Conservation (phyloP, 2,113 vertebrate genomes). For the Laticauda colubrina region DNA sequence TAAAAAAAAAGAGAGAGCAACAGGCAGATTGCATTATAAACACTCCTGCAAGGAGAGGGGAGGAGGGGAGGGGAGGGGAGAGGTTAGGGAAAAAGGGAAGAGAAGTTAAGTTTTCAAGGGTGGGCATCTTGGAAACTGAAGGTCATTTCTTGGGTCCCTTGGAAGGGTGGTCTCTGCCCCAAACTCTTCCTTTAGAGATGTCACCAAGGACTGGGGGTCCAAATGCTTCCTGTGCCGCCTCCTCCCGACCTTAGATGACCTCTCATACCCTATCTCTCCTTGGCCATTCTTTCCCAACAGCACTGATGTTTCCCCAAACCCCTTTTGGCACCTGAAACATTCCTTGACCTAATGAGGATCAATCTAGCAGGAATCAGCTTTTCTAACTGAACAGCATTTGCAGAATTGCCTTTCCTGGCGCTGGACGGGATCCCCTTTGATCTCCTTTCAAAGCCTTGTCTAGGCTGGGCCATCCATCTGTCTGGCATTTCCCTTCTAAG, state of each 20-base stretch:
- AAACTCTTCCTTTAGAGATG: not conserved
- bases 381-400: not conserved
- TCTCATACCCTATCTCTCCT: not conserved
- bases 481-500: not conserved
- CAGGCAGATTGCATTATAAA: not conserved
- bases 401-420: not conserved
- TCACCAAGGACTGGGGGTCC: not conserved
- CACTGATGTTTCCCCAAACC: not conserved
- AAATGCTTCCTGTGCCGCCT: not conserved
- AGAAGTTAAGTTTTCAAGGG: not conserved
- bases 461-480: not conserved
- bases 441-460: not conserved
- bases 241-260: not conserved
- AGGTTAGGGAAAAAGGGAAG: not conserved
- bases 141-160: not conserved
- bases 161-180: not conserved
- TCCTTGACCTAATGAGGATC: not conserved
- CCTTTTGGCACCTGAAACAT: not conserved
- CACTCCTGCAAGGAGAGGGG: not conserved
- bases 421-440: not conserved
- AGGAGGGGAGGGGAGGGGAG: accelerated
- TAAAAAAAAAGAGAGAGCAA: not conserved
- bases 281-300: not conserved
- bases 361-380: not conserved
- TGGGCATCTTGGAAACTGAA: not conserved